These are phyloP conservation scores for Protaetia brevitarsis DNA, from an alignment of 1,140 invertebrate species.

Conservation along the genomic window DNA sequence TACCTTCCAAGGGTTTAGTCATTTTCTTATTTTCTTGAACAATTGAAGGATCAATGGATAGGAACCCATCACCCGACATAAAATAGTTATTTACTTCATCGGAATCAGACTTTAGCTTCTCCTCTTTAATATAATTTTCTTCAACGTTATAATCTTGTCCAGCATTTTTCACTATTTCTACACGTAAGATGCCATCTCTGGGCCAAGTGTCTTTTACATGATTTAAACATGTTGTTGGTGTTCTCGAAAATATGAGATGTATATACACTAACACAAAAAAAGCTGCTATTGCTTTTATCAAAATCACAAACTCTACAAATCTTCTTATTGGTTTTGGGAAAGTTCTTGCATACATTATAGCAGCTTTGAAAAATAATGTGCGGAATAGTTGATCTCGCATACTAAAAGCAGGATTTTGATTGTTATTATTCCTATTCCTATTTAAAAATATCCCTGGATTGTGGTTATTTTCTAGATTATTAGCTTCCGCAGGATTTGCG, in stretches of 20 bases:
- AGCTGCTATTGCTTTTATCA: slow-evolving; percentile 84
- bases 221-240: slow-evolving; percentile 91
- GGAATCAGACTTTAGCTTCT: slow-evolving; percentile 63
- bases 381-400: slow-evolving; percentile 93
- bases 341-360: slow-evolving; percentile 83
- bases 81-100: slow-evolving; percentile 64
- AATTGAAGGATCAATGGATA: slow-evolving; percentile 68
- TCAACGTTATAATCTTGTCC: slow-evolving; percentile 70
- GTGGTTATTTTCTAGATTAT: slow-evolving; percentile 41
- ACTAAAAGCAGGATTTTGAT: slow-evolving; percentile 73
- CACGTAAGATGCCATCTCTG: slow-evolving; percentile 88
- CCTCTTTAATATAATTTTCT: slow-evolving; percentile 78
- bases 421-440: slow-evolving; percentile 57
- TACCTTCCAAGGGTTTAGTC: slow-evolving; percentile 43
- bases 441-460: slow-evolving; percentile 56
- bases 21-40: slow-evolving; percentile 50
- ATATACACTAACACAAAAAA: slow-evolving; percentile 93
- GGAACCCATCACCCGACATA: slow-evolving; percentile 66
- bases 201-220: slow-evolving; percentile 90
- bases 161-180: slow-evolving; percentile 89
- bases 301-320: slow-evolving; percentile 86
- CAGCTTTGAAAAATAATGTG: slow-evolving; percentile 88
- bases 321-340: slow-evolving; percentile 83
- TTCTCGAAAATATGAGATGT: slow-evolving; percentile 88
- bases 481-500: background rate